phyloP scores from a whole-genome alignment of 2,888 invertebrate genomes.

The Sisyra terminalis region DNA sequence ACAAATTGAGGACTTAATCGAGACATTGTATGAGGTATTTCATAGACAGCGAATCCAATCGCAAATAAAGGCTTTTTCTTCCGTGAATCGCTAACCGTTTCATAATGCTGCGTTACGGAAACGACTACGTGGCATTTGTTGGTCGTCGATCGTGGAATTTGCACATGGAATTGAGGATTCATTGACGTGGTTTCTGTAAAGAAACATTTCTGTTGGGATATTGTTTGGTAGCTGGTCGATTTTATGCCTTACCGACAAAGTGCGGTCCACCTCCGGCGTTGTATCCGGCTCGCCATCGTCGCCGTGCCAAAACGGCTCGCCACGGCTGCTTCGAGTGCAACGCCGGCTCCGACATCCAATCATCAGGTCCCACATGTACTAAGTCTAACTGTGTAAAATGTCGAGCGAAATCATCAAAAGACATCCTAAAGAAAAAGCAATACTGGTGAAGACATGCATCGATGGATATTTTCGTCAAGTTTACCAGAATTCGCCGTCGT shows the following conservation, averaged over 20 bases:
- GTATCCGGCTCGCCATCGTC: slow-evolving; percentile 49
- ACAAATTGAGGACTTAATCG: slow-evolving; percentile 42
- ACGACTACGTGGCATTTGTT: slow-evolving; percentile 58
- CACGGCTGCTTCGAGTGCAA: slow-evolving; percentile 50
- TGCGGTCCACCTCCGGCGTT: slow-evolving; percentile 55
- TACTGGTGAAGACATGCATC: not conserved
- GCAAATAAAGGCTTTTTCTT: slow-evolving; percentile 36
- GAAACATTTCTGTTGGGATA: no score
- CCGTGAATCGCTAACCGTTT: slow-evolving; percentile 28
- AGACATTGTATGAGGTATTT: slow-evolving; percentile 43
- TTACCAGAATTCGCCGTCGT: slow-evolving; percentile 56
- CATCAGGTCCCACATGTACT: slow-evolving; percentile 61
- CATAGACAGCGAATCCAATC: slow-evolving; percentile 56
- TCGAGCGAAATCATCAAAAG: slow-evolving; percentile 47
- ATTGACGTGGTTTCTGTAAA: slow-evolving; percentile 42
- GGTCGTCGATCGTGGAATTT: slow-evolving; percentile 41
- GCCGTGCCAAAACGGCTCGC: slow-evolving; percentile 50
- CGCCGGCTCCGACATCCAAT: slow-evolving; percentile 52
- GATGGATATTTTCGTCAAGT: slow-evolving; percentile 11
- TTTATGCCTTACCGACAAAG: slow-evolving; percentile 30
- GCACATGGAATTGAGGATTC: slow-evolving; percentile 56
- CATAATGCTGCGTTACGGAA: slow-evolving; percentile 50
- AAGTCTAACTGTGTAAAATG: slow-evolving; percentile 51
- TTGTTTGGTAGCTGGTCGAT: no score
- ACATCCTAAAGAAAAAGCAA: slow-evolving; percentile 36